A percentile compares a stretch with the other conserved stretches of the same genome.
Evolutionary conservation across 2,113 vertebrate species (phyloP).

Genomic region (Axis porcinus): DNA sequence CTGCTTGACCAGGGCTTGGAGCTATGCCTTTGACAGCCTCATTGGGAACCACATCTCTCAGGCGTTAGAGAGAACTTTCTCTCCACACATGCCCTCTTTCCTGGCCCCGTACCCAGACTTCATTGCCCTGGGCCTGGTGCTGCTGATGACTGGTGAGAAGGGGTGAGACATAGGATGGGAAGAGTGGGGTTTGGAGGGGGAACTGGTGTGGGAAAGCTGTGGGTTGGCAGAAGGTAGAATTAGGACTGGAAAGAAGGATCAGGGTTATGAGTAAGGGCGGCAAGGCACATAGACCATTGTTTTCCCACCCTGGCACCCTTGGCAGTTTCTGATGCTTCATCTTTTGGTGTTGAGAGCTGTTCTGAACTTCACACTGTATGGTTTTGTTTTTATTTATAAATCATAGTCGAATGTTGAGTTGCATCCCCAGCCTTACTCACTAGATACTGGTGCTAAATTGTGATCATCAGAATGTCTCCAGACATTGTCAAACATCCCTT

Average conservation of each 20-base stretch:
- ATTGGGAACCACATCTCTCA: conserved; percentile 87
- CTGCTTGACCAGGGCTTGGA: conserved; percentile 93
- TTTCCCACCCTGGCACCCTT: background rate
- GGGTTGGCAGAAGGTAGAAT: too few relatives aligned
- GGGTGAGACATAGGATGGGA: background rate
- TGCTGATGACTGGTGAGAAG: conserved; percentile 88
- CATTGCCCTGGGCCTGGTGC: conserved; percentile 88
- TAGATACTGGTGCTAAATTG: background rate
- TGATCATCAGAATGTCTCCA: background rate
- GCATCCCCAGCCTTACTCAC: background rate
- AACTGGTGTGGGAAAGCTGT: background rate
- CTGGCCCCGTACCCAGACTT: conserved; percentile 89
- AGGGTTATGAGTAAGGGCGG: too few relatives aligned
- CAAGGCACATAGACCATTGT: background rate
- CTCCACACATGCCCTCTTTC: conserved; percentile 81
- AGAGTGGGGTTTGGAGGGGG: rapidly evolving
- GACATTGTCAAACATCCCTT: background rate
- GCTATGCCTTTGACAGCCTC: conserved; percentile 88
- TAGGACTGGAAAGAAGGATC: background rate
- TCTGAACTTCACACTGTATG: background rate
- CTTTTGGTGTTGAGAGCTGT: background rate
- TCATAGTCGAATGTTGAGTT: background rate
- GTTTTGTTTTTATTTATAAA: background rate
- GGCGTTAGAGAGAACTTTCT: conserved; percentile 81
- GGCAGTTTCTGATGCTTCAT: background rate